Evolutionary conservation across 2,797 vertebrate species (phyloP).

Genomic region (Carapus acus): DNA sequence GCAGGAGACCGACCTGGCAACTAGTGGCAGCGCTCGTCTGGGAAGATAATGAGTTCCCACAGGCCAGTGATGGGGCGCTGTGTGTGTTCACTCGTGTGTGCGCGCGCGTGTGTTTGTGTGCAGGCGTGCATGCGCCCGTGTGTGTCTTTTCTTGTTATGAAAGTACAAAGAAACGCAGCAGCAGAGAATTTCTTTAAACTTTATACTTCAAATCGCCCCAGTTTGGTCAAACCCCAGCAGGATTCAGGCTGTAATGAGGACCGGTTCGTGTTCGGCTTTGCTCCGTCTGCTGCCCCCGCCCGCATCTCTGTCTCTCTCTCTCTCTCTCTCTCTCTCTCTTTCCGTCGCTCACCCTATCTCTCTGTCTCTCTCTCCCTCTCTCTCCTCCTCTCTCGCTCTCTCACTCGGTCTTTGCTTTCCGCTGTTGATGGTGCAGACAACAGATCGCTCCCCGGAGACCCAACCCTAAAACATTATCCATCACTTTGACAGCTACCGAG

Average conservation of each 20-base stretch:
- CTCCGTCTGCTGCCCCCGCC: background rate
- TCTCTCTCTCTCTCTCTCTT: conserved; percentile 21
- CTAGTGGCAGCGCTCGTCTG: conserved; percentile 53
- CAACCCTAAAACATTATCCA: conserved; percentile 64
- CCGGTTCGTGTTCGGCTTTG: conserved; percentile 41
- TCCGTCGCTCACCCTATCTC: conserved; percentile 36
- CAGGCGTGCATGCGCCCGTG: conserved; percentile 11
- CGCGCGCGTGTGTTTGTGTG: conserved; percentile 22
- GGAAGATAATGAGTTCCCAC: conserved; percentile 75
- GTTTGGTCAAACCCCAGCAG: conserved; percentile 60
- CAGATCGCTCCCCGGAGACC: conserved; percentile 66
- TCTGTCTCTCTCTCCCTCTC: conserved; percentile 36
- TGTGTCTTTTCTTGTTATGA: conserved; percentile 50
- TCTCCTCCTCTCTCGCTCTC: conserved; percentile 33
- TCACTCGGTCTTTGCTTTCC: conserved; percentile 49
- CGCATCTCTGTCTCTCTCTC: conserved; percentile 33
- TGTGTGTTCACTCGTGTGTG: conserved; percentile 20
- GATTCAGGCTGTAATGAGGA: conserved; percentile 63
- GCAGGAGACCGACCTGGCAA: conserved; percentile 50
- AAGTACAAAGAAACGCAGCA: conserved; percentile 40
- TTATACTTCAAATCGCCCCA: conserved; percentile 59
- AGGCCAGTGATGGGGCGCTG: conserved; percentile 48
- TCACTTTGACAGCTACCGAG: conserved; percentile 63
- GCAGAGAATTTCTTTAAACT: conserved; percentile 55
- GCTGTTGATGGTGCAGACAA: conserved; percentile 61